phyloP scores from a whole-genome alignment of 1,140 invertebrate genomes.

The Plectus sambesii region DNA sequence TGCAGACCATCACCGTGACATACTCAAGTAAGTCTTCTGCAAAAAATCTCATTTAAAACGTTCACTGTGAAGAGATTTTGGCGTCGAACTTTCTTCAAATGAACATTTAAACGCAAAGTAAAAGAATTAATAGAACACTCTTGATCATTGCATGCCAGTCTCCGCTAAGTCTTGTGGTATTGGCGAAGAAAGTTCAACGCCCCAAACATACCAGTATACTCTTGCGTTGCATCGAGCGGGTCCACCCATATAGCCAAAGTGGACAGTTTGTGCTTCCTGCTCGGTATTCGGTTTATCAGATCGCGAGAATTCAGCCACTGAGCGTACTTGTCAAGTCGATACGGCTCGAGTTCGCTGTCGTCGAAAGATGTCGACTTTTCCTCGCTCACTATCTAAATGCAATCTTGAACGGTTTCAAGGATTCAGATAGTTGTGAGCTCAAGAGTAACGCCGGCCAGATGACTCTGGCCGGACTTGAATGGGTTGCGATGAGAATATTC shows the following conservation, averaged over 20 bases:
- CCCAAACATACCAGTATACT: slow-evolving; percentile 70
- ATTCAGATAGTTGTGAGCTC: background rate
- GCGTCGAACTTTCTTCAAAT: too few species aligned
- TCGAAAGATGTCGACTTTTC: slow-evolving; percentile 30
- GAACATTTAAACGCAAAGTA: too few species aligned
- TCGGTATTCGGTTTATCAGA: slow-evolving; percentile 30
- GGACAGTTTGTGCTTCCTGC: slow-evolving; percentile 16
- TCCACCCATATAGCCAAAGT: slow-evolving; percentile 56
- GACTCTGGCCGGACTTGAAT: too few species aligned
- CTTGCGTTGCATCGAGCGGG: slow-evolving; percentile 93
- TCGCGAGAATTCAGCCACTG: slow-evolving; percentile 33
- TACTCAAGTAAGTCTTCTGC: slow-evolving; percentile 73
- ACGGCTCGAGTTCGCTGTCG: slow-evolving; percentile 33
- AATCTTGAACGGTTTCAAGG: background rate
- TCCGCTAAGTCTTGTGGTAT: background rate
- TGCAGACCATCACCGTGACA: slow-evolving; percentile 91
- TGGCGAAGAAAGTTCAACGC: slow-evolving; percentile 4
- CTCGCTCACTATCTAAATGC: slow-evolving; percentile 40
- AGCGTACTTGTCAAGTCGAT: slow-evolving; percentile 34
- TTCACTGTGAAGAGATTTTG: too few species aligned
- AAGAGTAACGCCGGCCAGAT: slow-evolving; percentile 31
- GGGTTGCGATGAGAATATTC: too few species aligned
- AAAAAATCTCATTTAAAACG: too few species aligned
- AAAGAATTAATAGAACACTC: too few species aligned
- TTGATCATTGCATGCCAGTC: too few species aligned